Base-by-base conservation (phyloP, 2,113 vertebrate genomes). In the Holacanthus passer region DNA sequence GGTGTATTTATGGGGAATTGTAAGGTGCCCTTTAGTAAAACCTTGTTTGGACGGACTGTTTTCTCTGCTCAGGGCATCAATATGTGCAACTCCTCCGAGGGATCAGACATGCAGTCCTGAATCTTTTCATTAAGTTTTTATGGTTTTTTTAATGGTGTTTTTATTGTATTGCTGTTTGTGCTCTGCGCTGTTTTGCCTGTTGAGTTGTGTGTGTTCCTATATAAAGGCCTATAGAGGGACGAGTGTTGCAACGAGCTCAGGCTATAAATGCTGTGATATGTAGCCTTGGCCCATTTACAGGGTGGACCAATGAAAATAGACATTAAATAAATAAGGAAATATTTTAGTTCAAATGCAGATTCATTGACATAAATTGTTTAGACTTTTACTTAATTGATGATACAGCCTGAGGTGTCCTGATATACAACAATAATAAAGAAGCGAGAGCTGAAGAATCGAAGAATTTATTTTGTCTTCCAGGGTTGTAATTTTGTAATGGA, bases 161-260 rank as follows among this genome's bases (percentile, higher is more conserved):
- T 58, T 79, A 53, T 66, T 62, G 39, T 69, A 58, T 68, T 72
- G 56, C 29, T 68, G 50, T 55, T 47, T 52, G 20, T 67, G 45
- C 29, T 37, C 52, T 48, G 35, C 16, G 48, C 24, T 69, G 39
- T 43, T 50, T 45, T 72, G 11, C 47, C n/a, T 79, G 56, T 63
- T 48, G 68, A 37, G 14, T 16, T 12, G 19, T 59, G 67, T 41
- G 37, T 70, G n/a, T 45, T 31, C 29, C n/a, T 29, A 12, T 24
- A 32, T 29, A 31, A 20, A 74, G 10, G 71, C 8, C 13, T 7
- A 37, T 37, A 10, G 52, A 20, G 14, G n/a, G 32, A 27, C 0
- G 14, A 8, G 13, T 1, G 2, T 41, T 59, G 31, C 6, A 77
- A 56, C 13, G 31, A 45, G 27, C 24, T 9, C 20, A 27, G 14